phyloP scores from a whole-genome alignment of 2,797 vertebrate genomes.

The Clarias pachynema region DNA sequence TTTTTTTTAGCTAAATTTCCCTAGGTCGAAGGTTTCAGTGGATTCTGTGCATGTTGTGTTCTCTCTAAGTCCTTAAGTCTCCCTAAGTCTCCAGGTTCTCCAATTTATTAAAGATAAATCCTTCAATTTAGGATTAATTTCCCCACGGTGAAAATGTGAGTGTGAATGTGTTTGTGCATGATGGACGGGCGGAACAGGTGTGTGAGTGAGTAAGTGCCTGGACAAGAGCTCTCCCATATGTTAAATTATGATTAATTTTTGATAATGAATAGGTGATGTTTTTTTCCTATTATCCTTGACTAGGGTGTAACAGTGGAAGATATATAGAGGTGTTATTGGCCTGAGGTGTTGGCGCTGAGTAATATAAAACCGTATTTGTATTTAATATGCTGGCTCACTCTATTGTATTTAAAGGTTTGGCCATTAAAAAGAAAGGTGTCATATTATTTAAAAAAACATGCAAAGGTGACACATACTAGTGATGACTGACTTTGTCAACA shows the following conservation, averaged over 20 bases:
- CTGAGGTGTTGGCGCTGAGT: not conserved
- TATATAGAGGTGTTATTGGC: not conserved
- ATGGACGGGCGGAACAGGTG: not conserved
- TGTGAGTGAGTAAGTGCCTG: not conserved
- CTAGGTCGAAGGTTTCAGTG: not conserved
- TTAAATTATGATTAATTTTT: not conserved
- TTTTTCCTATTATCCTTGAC: not conserved
- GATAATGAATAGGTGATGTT: not conserved
- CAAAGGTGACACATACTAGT: not conserved
- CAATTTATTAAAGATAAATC: no score
- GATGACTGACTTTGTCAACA: constrained; percentile 14
- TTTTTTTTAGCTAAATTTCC: no score
- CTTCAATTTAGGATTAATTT: not conserved
- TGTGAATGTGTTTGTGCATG: not conserved
- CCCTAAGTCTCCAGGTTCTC: not conserved
- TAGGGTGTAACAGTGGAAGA: not conserved
- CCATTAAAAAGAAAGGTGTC: not conserved
- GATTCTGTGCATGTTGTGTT: not conserved
- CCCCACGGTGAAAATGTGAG: not conserved
- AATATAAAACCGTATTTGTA: not conserved
- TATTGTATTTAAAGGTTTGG: not conserved
- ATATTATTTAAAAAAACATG: not conserved
- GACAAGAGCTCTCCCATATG: not conserved
- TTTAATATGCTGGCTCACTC: not conserved
- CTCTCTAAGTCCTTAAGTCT: not conserved